Evolutionary conservation across 1,140 invertebrate genomes (phyloP).

Genomic region (Microplitis demolitor): DNA sequence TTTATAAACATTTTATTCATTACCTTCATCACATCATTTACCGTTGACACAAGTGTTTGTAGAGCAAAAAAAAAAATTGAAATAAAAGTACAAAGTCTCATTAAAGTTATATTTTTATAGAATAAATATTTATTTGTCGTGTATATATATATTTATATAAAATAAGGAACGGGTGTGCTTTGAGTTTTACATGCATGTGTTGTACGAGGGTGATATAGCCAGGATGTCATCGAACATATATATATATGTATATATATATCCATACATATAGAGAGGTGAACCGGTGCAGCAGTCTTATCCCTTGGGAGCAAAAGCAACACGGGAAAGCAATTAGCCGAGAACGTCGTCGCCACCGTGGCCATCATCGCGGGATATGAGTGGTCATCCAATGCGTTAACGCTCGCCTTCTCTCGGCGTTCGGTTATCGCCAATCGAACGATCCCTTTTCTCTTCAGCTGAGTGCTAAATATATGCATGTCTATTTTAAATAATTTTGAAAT

Average conservation of each 20-base stretch:
- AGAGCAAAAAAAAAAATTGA: neutral
- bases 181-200: neutral
- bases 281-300: conserved; percentile 48
- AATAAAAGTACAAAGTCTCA: neutral
- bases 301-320: conserved; percentile 53
- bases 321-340: conserved; percentile 60
- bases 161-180: neutral
- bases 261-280: conserved; percentile 13
- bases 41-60: neutral
- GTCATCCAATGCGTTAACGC: conserved; percentile 22
- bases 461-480: too few species aligned
- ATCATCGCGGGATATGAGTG: conserved; percentile 51
- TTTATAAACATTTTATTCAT: too few species aligned
- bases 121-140: neutral
- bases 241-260: too few species aligned
- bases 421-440: conserved; percentile 39
- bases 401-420: neutral
- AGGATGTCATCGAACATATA: conserved; percentile 31
- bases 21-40: neutral
- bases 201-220: neutral
- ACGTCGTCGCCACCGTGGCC: conserved; percentile 40
- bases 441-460: neutral
- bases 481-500: too few species aligned
- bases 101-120: neutral
- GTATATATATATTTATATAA: neutral